phyloP scores from a whole-genome alignment of 2,797 vertebrate genomes.

The Sparidentex hasta region DNA sequence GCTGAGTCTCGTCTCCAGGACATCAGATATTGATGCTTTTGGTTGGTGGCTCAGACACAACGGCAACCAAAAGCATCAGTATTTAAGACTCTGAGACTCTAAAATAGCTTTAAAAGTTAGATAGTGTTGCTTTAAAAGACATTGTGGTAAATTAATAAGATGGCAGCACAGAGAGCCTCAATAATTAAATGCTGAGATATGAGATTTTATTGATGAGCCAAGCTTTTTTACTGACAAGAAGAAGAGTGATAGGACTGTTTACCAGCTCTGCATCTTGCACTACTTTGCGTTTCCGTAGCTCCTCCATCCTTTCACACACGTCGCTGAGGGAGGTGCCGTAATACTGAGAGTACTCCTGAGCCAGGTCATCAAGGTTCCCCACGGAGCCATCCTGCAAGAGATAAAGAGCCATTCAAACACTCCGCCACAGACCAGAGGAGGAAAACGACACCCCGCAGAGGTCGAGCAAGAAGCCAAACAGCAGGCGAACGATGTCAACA shows the following conservation, averaged over 20 bases:
- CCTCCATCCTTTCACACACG: conserved; percentile 96
- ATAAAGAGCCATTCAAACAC: conserved; percentile 33
- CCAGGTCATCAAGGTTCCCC: conserved; percentile 94
- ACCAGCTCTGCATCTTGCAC: conserved; percentile 92
- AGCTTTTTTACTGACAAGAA: not conserved
- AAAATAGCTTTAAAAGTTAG: too few species aligned
- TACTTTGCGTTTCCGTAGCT: conserved; percentile 92
- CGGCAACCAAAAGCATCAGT: too few species aligned
- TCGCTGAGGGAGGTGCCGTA: conserved; percentile 94
- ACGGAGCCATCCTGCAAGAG: conserved; percentile 91
- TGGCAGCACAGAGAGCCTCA: not conserved
- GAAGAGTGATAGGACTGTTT: conserved; percentile 28
- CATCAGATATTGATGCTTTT: too few species aligned
- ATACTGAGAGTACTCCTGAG: conserved; percentile 94
- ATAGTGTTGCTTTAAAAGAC: not conserved
- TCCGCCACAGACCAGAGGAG: conserved; percentile 24
- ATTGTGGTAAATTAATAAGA: not conserved
- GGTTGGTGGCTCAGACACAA: too few species aligned
- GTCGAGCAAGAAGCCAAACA: conserved; percentile 33
- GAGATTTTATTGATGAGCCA: not conserved
- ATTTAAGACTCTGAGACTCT: too few species aligned
- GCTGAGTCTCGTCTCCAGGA: too few species aligned
- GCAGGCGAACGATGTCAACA: conserved; percentile 41
- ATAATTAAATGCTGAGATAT: not conserved
- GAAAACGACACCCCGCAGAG: conserved; percentile 8